Base-by-base conservation (phyloP, 2,888 invertebrate species). In the Pemphredon lugubris region DNA sequence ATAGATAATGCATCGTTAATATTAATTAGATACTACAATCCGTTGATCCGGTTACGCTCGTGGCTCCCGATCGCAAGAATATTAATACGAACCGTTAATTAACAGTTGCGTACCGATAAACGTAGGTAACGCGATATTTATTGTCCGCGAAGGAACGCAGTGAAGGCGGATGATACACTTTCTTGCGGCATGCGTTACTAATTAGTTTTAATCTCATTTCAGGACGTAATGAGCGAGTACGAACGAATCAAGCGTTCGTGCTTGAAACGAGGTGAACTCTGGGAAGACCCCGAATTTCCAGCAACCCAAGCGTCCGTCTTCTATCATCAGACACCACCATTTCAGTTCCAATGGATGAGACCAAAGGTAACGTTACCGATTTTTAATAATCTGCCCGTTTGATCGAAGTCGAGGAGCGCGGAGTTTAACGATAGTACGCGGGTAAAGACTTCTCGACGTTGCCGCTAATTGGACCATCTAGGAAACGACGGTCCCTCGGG, bases 251-350 rank as follows among this genome's bases (percentile, higher is more conserved):
- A 94, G 90, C 92, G 93, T 85, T 92, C 94, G 83, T 97, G 96
- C 91, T 92, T 95, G 87, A 94, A 95, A 90, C 93, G 94, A 79
- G 94, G 94, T 39, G 93, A 94, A 88, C 92, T 96, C 16, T 97
- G 96, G 96, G 96, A 97, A 90, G 97, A 97, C 90, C 95, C 96
- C 0, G 97, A 97, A 89, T 97, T 97, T 90, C 95, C 96, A 2
- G 96, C 97, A 2, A 94, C 94, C 6, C 97, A 97, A 90, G 92
- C 95, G 3, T 97, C 97, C 1, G 96, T 97, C 5, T 97, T 97
- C 89, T 97, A 97, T 89, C 96, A 97, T 90, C 97, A 97, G 90
- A 96, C 96, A 11, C 97, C 97, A n/a, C 96, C 97, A 0, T 97
- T 97, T 90, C 94, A 96, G 85, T 97, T 97, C 87, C 94, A 94